These are phyloP conservation scores for Enteromius anoplus DNA, from an alignment of 2,797 vertebrate genomes.

Conservation along the genomic window DNA sequence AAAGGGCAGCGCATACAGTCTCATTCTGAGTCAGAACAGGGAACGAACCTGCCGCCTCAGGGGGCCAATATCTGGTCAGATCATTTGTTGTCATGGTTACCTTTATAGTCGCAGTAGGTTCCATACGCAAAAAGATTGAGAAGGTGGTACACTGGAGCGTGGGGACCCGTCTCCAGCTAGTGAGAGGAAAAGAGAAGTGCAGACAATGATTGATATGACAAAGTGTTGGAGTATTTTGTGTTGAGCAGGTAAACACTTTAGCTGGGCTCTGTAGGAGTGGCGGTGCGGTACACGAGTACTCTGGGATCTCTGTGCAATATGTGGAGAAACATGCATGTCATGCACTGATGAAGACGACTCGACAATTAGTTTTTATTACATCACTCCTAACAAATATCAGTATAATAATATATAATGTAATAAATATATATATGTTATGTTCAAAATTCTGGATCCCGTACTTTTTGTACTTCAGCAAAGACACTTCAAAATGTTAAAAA, in stretches of 20 bases:
- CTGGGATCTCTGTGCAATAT: conserved; percentile 21
- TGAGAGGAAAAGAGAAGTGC: conserved; percentile 28
- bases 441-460: neutral
- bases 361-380: neutral
- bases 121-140: conserved; percentile 96
- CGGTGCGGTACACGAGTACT: neutral
- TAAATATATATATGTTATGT: neutral
- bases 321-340: neutral
- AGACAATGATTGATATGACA: conserved; percentile 28
- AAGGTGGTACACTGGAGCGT: conserved; percentile 90
- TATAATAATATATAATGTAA: neutral
- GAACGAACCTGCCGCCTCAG: conserved; percentile 69
- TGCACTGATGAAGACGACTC: neutral
- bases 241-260: conserved; percentile 19
- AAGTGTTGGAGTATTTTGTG: conserved; percentile 30
- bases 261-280: conserved; percentile 7
- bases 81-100: conserved; percentile 72
- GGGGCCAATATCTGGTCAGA: conserved; percentile 55
- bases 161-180: conserved; percentile 84
- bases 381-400: neutral
- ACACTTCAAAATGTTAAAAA: neutral
- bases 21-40: conserved; percentile 57
- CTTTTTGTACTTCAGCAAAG: neutral
- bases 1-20: conserved; percentile 28
- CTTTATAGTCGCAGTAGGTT: conserved; percentile 95